phyloP scores from a whole-genome alignment of 2,797 vertebrate species.

The Phaenicophaeus curvirostris region DNA sequence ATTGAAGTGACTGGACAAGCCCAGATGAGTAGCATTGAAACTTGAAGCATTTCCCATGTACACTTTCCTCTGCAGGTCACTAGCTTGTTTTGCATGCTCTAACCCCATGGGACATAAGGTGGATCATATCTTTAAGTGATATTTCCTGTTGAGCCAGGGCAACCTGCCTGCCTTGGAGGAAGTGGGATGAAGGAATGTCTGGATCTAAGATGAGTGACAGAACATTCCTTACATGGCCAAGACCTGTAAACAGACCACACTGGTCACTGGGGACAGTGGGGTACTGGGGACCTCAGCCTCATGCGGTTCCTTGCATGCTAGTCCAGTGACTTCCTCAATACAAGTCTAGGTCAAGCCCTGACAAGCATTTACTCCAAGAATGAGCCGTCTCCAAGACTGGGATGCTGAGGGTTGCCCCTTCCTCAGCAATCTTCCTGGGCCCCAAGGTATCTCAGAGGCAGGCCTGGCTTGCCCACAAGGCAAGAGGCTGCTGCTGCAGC shows the following conservation, averaged over 20 bases:
- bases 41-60: neutral
- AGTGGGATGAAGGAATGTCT: conserved; percentile 39
- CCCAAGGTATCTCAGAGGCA: neutral
- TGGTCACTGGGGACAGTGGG: neutral
- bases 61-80: neutral
- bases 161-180: neutral
- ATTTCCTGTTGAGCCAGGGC: conserved; percentile 23
- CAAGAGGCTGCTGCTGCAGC: neutral
- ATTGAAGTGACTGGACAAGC: neutral
- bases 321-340: neutral
- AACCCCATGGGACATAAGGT: neutral
- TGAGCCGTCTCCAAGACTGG: neutral
- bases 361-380: neutral
- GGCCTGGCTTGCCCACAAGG: neutral
- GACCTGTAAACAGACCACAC: neutral
- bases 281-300: neutral
- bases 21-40: neutral
- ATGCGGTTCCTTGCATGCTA: neutral
- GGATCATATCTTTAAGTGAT: neutral
- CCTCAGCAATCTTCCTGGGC: neutral
- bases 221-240: neutral
- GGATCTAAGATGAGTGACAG: neutral
- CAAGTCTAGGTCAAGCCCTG: conserved; percentile 5
- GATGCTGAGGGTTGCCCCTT: neutral
- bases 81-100: neutral